Base-by-base conservation (phyloP, 2,113 vertebrate genomes). In the Tichodroma muraria region DNA sequence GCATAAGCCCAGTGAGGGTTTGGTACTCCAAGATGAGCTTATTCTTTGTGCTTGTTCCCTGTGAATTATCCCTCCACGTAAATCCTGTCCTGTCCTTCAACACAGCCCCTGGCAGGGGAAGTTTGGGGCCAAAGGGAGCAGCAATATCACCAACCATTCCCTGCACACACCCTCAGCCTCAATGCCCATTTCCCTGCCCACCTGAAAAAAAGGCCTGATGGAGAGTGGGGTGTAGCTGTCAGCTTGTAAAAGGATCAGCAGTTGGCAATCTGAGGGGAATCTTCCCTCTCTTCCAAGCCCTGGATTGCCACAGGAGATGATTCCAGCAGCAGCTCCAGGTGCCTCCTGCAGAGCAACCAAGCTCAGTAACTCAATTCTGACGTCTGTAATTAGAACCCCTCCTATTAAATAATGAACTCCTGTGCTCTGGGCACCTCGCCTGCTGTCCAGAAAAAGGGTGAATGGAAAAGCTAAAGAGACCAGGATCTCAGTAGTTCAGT, bases 361-460 rank as follows among this genome's bases (percentile, higher is more conserved):
- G 45, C 73, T 44, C 49, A 49, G 91, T 89, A 89, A 96, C 71
- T 90, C 57, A 45, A 93, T 76, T 79, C 93, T 49, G 25, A 11
- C 1, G 25, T 25, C 59, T 21, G 83, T 93, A 97, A 97, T 96
- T 91, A 94, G 85, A 90, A 38, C 89, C 77, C 24, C 33, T 57
- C 89, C 85, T 50, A 89, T 44, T 97, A 95, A 97, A 96, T 97
- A 95, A 96, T 92, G 35, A 93, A 94, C 79, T 84, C 44, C 68
- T 76, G 33, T 45, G 15, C 60, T 82, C 78, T 64, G 61, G 45
- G 56, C 44, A 15, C 33, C n/a, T 93, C 35, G 13, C 7, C 1
- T 9, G 5, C 80, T 50, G n/a, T 23, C 61, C 50, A n/a, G 54
- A n/a, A 52, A 71, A 68, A 75, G 49, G 38, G 70, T 53, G 84